Evolutionary conservation across 1,140 invertebrate species (phyloP), one percentile per base, ranked within the genome.

Genomic region (Condylostylus longicornis): DNA sequence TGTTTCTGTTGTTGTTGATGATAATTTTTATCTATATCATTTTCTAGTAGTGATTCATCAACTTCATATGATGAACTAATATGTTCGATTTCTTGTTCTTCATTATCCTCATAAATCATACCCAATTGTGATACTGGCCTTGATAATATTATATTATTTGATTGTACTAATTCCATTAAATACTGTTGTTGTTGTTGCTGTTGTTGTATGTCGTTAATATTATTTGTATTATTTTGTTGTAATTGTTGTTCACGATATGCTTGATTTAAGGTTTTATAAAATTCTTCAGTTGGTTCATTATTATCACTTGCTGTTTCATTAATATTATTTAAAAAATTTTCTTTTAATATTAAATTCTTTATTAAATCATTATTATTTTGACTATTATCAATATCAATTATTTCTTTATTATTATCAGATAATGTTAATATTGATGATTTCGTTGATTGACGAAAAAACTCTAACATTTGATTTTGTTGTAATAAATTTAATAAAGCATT

Each of bases 231-330:
- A 22, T 18, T 4, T 21, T 13, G 14, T 18, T 6, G 7, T 18
- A 58, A 27, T 21, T 45, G 61, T 54, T 84, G 80, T 45, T 88
- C 82, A 25, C 82, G 67, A 61, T 87, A 87, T 17, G 82, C 82
- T 53, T 82, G 80, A 61, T 89, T 88, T 14, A 90, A 66, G 54
- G 80, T 86, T 44, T 81, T 72, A 58, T 90, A 89, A 63, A 88
- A 90, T 9, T 80, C 81, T 62, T 90, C 85, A 53, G 85, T 80
- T 4, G 82, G 79, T 63, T 88, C 83, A 54, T 79, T 75, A 18
- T 39, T 34, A n/a, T 25, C 14, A 2, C 23, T 10, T 22, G 10
- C 19, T 17, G 33, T 17, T n/a, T 40, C 21, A 10, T 31, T 13
- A 31, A 31, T 31, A 10, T n/a, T n/a, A n/a, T n/a, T n/a, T n/a